Evolutionary conservation across 1,140 invertebrate genomes (phyloP).

Genomic region (Sesamia nonagrioides): DNA sequence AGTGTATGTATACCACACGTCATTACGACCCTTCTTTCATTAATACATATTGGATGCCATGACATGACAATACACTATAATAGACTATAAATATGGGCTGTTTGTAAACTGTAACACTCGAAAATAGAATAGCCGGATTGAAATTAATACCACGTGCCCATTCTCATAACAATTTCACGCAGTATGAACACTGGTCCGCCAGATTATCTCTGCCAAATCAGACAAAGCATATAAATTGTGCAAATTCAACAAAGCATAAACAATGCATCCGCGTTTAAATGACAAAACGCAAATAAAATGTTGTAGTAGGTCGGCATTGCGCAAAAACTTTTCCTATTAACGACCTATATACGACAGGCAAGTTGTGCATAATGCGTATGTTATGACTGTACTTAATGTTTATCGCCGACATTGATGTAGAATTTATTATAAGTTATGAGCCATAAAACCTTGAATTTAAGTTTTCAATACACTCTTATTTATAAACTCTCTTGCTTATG

Average conservation of each 20-base stretch:
- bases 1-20: not conserved
- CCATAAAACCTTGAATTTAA: conserved; percentile 35
- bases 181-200: conserved; percentile 54
- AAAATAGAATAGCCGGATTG: conserved; percentile 30
- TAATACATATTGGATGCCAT: not conserved
- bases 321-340: conserved; percentile 75
- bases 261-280: conserved; percentile 48
- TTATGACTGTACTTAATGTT: conserved; percentile 58
- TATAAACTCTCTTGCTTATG: conserved; percentile 2
- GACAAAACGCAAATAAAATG: conserved; percentile 46
- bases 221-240: conserved; percentile 53
- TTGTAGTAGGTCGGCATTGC: conserved; percentile 55
- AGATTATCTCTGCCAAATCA: conserved; percentile 54
- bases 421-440: conserved; percentile 38
- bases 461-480: conserved; percentile 36
- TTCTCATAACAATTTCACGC: conserved; percentile 64
- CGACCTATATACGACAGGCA: conserved; percentile 49
- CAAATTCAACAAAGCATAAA: conserved; percentile 48
- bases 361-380: conserved; percentile 60
- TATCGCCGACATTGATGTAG: conserved; percentile 49
- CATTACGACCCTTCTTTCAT: conserved; percentile 18
- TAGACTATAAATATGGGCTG: conserved; percentile 4
- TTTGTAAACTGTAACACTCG: conserved; percentile 16
- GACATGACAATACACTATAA: not conserved
- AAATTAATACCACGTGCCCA: conserved; percentile 55